Evolutionary conservation across 2,797 vertebrate species (phyloP), one percentile per base, ranked within the genome.

Genomic region (Gymnoscopelus braueri): DNA sequence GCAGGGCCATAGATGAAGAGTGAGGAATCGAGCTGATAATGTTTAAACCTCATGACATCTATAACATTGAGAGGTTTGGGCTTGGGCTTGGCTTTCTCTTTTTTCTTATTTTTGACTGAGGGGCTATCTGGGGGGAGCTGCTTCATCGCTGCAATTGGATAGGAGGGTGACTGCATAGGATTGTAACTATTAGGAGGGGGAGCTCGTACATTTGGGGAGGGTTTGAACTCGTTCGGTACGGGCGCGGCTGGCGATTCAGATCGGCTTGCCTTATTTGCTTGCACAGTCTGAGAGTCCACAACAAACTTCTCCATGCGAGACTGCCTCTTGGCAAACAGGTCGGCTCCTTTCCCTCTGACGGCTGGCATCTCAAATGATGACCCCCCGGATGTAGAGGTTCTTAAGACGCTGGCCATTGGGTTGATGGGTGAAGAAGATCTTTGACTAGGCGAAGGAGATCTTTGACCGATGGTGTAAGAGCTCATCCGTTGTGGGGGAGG

Each of bases 31-130:
- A 99, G 94, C 84, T 99, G 97, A 80, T 99, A 99, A 0, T 98
- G 98, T 44, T 99, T 95, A 87, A 99, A 97, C 82, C 98, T 99
- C 98, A 99, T 99, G 71, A 99, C 96, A 79, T 99, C 96, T 82
- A 99, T 79, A 68, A 95, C 92, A 83, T 94, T 96, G 58, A 99
- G 95, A n/a, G 93, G 92, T 91, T 98, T 99, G 60, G 94, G 96
- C 60, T 94, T 89, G 79, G 96, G 95, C 64, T 90, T 95, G 81
- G 90, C 91, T 85, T 95, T 92, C 0, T 84, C 90, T 87, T 96
- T 97, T 87, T 95, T 94, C 86, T 96, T 97, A 74, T 93, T 80
- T 88, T 94, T 93, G 74, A 83, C 58, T 63, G 85, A 84, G 5
- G 94, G 53, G 73, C 88, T 91, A 3, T 86, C 81, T 86, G 92